Conservation (phyloP, 1,140 invertebrate genomes). For the Batillaria attramentaria region DNA sequence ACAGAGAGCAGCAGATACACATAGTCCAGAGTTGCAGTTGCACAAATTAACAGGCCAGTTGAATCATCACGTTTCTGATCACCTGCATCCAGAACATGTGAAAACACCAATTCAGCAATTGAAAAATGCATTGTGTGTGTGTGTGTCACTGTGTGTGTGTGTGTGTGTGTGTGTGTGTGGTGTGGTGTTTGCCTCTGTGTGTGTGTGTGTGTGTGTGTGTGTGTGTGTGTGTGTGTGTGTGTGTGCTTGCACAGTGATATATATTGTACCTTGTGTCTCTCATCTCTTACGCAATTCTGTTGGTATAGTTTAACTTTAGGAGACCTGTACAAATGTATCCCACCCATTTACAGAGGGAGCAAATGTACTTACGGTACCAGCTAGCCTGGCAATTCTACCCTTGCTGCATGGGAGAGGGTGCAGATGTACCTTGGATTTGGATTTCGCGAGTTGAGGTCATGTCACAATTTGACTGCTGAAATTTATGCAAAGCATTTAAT, state of each 20-base stretch:
- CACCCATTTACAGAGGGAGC: background rate
- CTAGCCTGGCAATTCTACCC: background rate
- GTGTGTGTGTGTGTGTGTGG: background rate
- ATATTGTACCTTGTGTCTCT: background rate
- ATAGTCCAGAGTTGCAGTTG: no score
- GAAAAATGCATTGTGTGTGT: no score
- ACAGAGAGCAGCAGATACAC: no score
- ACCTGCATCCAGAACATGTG: no score
- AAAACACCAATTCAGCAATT: no score
- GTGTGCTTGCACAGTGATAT: background rate
- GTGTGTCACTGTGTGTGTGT: background rate
- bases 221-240: conserved; percentile 13
- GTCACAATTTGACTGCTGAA: background rate
- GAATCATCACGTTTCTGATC: no score
- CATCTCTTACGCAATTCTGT: background rate
- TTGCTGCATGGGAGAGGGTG: background rate
- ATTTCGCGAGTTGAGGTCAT: background rate
- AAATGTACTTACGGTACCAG: background rate
- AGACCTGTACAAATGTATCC: background rate
- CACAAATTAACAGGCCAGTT: no score
- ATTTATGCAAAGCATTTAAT: no score
- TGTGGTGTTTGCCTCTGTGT: background rate
- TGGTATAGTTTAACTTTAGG: background rate
- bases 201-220: background rate
- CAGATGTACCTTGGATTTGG: background rate